phyloP scores from a whole-genome alignment of 2,888 invertebrate species.

The Yponomeuta cagnagella region DNA sequence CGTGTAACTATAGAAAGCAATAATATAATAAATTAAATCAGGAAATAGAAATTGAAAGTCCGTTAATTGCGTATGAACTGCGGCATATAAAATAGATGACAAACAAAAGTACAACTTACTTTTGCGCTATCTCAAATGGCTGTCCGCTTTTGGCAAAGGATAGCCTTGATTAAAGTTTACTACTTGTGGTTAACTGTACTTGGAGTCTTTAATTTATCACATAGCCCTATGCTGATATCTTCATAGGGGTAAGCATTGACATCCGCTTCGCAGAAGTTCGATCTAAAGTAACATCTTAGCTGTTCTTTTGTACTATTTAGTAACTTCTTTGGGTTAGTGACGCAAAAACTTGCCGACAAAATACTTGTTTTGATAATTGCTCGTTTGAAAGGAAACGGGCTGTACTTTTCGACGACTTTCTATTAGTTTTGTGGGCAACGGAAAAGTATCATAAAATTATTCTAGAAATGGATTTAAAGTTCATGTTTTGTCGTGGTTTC shows the following conservation, averaged over 20 bases:
- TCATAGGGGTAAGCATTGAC: no score
- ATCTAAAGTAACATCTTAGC: not conserved
- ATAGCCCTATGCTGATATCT: no score
- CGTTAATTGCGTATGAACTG: conserved; percentile 2
- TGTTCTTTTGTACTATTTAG: not conserved
- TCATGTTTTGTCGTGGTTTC: no score
- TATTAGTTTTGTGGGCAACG: not conserved
- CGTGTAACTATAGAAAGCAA: not conserved
- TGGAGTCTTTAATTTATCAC: no score
- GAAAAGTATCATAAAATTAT: not conserved
- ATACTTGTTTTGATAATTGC: conserved; percentile 14
- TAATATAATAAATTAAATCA: conserved; percentile 2
- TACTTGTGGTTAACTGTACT: no score
- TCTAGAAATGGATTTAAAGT: no score
- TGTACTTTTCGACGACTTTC: conserved; percentile 8
- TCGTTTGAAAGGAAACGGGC: conserved; percentile 7
- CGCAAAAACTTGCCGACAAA: conserved; percentile 1
- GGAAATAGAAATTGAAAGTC: conserved; percentile 13
- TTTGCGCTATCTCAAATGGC: no score
- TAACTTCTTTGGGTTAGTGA: not conserved
- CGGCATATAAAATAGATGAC: not conserved
- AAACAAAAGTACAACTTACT: not conserved
- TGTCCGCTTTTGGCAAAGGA: no score
- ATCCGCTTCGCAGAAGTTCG: no score
- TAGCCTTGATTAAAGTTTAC: no score